Conservation (phyloP, 2,113 vertebrate species). For the Brachyhypopomus occidentalis region DNA sequence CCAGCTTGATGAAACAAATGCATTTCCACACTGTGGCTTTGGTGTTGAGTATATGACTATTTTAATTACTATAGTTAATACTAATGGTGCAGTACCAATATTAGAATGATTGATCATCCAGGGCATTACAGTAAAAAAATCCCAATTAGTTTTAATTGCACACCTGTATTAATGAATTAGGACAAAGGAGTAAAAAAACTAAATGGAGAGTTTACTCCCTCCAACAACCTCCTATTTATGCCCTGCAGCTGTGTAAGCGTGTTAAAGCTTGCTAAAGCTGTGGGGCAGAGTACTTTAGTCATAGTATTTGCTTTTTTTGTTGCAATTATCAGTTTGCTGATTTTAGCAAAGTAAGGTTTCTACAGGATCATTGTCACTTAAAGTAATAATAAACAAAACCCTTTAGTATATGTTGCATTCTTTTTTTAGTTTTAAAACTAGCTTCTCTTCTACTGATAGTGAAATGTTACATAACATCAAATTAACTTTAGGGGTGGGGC, state of each 20-base stretch:
- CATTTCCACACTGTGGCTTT: too few species aligned
- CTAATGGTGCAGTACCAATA: too few species aligned
- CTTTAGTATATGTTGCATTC: too few species aligned
- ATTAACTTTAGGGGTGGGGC: slow-evolving; percentile 39
- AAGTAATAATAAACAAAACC: not conserved
- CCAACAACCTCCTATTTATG: not conserved
- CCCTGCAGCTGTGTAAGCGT: too few species aligned
- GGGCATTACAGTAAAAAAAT: too few species aligned
- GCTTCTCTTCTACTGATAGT: not conserved
- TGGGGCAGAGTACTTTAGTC: not conserved
- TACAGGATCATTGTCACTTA: not conserved
- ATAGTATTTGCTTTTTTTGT: not conserved
- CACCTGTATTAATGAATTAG: too few species aligned
- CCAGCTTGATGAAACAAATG: too few species aligned
- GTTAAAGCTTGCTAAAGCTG: not conserved
- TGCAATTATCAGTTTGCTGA: not conserved
- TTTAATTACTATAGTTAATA: not conserved
- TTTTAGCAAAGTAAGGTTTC: not conserved
- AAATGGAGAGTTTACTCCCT: not conserved
- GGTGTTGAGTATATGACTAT: not conserved
- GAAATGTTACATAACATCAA: not conserved
- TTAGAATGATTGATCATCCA: too few species aligned
- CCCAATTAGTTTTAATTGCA: too few species aligned
- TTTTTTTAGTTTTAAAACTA: not conserved
- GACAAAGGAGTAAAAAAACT: too few species aligned